These are phyloP conservation scores for Heliconius hortense DNA, from an alignment of 2,888 invertebrate genomes.

Conservation along the genomic window DNA sequence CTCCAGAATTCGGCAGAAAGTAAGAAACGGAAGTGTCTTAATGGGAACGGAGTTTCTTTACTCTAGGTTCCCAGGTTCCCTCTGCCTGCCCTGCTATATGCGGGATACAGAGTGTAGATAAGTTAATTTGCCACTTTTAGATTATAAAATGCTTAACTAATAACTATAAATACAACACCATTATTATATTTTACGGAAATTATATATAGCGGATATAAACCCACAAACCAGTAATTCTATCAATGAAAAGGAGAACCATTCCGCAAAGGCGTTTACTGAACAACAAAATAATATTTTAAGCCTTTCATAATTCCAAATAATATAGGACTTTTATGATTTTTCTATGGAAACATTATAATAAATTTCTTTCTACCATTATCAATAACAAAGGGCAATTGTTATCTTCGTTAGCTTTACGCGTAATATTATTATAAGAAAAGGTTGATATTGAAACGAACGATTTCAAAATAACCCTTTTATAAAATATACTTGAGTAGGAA, in stretches of 20 bases:
- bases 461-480: constrained; percentile 7
- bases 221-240: neutral
- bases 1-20: too few species aligned
- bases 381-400: constrained; percentile 15
- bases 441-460: constrained; percentile 1
- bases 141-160: too few species aligned
- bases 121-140: too few species aligned
- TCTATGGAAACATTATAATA: constrained; percentile 9
- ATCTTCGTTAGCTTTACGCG: constrained; percentile 15
- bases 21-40: too few species aligned
- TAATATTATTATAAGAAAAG: neutral
- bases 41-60: too few species aligned
- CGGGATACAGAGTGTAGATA: too few species aligned
- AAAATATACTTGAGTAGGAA: constrained; percentile 2
- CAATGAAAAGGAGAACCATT: neutral
- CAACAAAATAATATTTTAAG: neutral
- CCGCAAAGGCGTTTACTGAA: neutral
- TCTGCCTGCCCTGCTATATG: too few species aligned
- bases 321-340: neutral
- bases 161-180: too few species aligned
- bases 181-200: too few species aligned
- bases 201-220: neutral
- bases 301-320: neutral
- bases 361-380: constrained; percentile 3
- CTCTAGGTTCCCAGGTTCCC: too few species aligned